Evolutionary conservation across 2,113 vertebrate species (phyloP).

Genomic region (Shinisaurus crocodilurus): DNA sequence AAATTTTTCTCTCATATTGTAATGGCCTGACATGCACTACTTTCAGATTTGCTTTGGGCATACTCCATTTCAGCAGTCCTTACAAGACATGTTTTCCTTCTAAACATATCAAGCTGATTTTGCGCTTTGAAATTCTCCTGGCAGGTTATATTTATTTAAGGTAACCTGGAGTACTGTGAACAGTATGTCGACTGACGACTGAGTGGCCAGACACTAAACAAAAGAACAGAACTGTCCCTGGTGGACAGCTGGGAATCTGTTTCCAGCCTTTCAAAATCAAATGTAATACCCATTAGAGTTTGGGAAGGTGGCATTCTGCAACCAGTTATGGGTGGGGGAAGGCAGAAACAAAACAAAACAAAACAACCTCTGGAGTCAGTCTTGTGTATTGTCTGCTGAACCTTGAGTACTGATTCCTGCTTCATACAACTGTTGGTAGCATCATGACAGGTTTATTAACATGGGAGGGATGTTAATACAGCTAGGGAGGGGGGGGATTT

Average conservation of each 20-base stretch:
- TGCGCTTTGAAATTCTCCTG: not conserved
- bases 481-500: too few species aligned
- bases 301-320: not conserved
- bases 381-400: not conserved
- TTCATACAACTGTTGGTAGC: too few species aligned
- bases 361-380: not conserved
- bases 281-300: not conserved
- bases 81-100: not conserved
- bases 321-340: not conserved
- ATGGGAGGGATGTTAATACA: too few species aligned
- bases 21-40: not conserved
- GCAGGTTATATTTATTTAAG: not conserved
- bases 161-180: not conserved
- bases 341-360: not conserved
- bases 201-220: too few species aligned
- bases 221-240: too few species aligned
- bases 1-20: not conserved
- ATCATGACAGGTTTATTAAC: too few species aligned
- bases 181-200: fast-evolving
- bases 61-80: not conserved
- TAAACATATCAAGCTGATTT: not conserved
- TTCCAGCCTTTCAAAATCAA: not conserved
- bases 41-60: not conserved
- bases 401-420: too few species aligned
- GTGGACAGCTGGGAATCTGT: not conserved